Evolutionary conservation across 2,888 invertebrate genomes (phyloP).

Genomic region (Eilema caniola): DNA sequence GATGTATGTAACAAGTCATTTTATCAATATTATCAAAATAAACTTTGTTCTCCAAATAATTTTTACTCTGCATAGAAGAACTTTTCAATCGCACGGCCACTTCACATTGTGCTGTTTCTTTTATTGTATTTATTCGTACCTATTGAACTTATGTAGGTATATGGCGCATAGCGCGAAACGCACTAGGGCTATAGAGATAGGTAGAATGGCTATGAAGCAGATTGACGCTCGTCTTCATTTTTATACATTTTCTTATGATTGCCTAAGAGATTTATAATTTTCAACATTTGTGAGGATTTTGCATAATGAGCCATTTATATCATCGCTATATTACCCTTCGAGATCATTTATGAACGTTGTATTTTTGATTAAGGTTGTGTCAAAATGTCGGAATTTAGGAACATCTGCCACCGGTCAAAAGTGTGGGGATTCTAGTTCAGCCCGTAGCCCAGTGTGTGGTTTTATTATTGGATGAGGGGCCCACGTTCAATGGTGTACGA

Average conservation of each 20-base stretch:
- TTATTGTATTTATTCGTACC: not conserved
- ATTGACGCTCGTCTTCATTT: not conserved
- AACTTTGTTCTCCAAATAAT: not conserved
- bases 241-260: not conserved
- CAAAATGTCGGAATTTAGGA: not conserved
- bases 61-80: not conserved
- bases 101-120: slow-evolving; percentile 2
- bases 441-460: not conserved
- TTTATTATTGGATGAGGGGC: not conserved
- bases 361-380: not conserved
- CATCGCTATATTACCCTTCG: not conserved
- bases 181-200: not conserved
- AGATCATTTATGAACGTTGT: not conserved
- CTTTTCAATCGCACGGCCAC: not conserved
- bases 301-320: not conserved
- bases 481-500: not conserved
- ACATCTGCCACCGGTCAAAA: not conserved
- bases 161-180: not conserved
- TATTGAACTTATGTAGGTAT: not conserved
- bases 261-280: too few species aligned
- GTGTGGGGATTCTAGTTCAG: not conserved
- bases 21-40: not conserved
- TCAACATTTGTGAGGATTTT: not conserved
- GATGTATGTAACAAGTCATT: not conserved
- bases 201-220: not conserved